phyloP scores from a whole-genome alignment of 2,888 invertebrate species.

The Zygaena filipendulae region DNA sequence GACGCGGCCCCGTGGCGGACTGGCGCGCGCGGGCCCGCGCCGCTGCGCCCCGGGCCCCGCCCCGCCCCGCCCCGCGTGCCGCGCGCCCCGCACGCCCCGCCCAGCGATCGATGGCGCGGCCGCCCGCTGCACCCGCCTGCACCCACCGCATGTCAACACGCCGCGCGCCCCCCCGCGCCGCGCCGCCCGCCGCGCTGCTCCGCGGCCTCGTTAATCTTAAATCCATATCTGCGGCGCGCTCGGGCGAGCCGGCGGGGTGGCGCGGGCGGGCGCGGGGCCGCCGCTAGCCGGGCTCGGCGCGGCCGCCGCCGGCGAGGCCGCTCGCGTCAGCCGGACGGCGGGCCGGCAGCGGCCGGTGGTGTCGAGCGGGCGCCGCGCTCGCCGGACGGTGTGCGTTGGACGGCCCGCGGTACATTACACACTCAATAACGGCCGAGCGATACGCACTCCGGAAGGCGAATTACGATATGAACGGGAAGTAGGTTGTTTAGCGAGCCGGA shows the following conservation, averaged over 20 bases:
- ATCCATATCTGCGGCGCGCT: slow-evolving; percentile 37
- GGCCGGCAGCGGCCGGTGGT: too few relatives aligned
- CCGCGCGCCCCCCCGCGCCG: slow-evolving; percentile 72
- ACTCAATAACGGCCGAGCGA: too few relatives aligned
- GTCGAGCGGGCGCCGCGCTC: too few relatives aligned
- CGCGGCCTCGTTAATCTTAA: slow-evolving; percentile 61
- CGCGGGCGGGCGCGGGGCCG: too few relatives aligned
- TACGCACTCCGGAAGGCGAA: too few relatives aligned
- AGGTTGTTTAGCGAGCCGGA: too few relatives aligned
- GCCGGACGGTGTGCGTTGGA: too few relatives aligned
- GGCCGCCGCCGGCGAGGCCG: too few relatives aligned
- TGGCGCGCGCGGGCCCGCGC: slow-evolving; percentile 33
- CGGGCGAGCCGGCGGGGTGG: neutral
- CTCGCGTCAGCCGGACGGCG: too few relatives aligned
- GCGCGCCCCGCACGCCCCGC: slow-evolving; percentile 30
- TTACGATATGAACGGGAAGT: too few relatives aligned
- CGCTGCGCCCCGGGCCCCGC: slow-evolving; percentile 31
- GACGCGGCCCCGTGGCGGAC: slow-evolving; percentile 62
- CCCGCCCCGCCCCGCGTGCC: slow-evolving; percentile 29
- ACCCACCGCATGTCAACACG: slow-evolving; percentile 75
- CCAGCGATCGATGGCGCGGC: slow-evolving; percentile 31
- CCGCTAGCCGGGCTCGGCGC: too few relatives aligned
- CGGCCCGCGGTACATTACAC: too few relatives aligned
- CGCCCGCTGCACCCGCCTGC: slow-evolving; percentile 46
- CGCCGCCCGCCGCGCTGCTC: slow-evolving; percentile 33